Evolutionary conservation across 2,113 vertebrate genomes (phyloP).

Genomic region (Coracopsis vasa): DNA sequence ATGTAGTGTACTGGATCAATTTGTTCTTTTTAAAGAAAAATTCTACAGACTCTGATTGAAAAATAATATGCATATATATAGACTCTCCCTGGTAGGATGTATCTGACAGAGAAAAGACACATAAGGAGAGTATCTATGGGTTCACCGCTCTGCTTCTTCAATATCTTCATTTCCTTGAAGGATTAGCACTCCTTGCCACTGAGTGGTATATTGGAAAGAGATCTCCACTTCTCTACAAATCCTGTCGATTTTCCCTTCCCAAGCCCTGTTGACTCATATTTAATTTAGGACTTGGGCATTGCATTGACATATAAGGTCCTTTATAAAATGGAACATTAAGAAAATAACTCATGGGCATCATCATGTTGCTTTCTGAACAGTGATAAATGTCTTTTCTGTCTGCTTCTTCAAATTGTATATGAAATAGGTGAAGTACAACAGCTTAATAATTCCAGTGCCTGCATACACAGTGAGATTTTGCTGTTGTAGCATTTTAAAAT

Average conservation of each 20-base stretch:
- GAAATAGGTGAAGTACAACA: background rate
- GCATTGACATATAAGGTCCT: background rate
- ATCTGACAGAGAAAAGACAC: background rate
- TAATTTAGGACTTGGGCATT: background rate
- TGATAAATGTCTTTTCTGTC: background rate
- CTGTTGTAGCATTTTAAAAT: background rate
- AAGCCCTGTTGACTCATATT: background rate
- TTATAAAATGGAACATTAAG: background rate
- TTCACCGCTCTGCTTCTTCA: background rate
- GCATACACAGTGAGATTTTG: background rate
- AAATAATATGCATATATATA: background rate
- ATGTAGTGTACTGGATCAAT: background rate
- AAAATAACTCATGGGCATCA: background rate
- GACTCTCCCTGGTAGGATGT: background rate
- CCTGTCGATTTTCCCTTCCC: background rate
- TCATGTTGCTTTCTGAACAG: background rate
- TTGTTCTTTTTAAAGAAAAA: background rate
- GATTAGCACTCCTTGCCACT: background rate
- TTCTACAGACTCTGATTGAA: background rate
- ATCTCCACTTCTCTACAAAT: background rate
- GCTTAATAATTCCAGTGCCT: background rate
- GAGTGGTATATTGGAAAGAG: background rate
- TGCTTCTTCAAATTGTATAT: background rate
- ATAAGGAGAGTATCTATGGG: background rate
- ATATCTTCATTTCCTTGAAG: background rate